Base-by-base conservation (phyloP, 2,888 invertebrate species). In the Steinernema carpocapsae region DNA sequence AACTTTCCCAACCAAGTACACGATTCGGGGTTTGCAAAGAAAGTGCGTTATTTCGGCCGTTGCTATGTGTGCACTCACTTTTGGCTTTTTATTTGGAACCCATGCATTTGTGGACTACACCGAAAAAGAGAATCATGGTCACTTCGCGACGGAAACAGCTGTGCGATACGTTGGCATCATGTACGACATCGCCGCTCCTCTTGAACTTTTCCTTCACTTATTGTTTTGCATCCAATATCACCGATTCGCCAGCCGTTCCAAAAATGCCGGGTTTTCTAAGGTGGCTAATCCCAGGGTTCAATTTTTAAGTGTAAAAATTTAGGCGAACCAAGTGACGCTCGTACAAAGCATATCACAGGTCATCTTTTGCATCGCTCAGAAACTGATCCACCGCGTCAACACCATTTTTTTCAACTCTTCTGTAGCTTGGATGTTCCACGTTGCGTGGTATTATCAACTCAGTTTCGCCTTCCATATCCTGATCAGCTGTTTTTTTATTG, bases 291-390 rank as follows among this genome's bases (percentile, higher is more conserved):
- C n/a, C 19, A 52, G 22, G 24, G 10, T 10, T n/a, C 19, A 52
- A 24, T 1, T 10, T 3, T 24, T 52, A 2, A 52, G 22, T n/a
- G 52, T 52, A 24, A 22, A 1, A 22, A 10, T 52, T 52, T 12
- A 52, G 52, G 52, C 52, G 1, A 52, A 52, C 24, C 52, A 52
- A 52, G 52, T 52, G 52, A 24, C 52, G 1, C 24, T 52, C 3
- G 52, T 52, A 1, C 52, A 52, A 24, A 24, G 52, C 52, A 22
- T 52, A 10, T 52, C 52, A 7, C 19, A 17, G 24, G 6, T 52
- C 22, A 22, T 24, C 52, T 22, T 52, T 7, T 52, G 52, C 52
- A n/a, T 52, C 12, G 10, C 22, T n/a, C 52, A n/a, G 4, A 52
- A 52, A 24, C 19, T 48, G 4, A 17, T 48, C 48, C 17, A 48